Base-by-base conservation (phyloP, 2,797 vertebrate species). In the Pseudochaenichthys georgianus region DNA sequence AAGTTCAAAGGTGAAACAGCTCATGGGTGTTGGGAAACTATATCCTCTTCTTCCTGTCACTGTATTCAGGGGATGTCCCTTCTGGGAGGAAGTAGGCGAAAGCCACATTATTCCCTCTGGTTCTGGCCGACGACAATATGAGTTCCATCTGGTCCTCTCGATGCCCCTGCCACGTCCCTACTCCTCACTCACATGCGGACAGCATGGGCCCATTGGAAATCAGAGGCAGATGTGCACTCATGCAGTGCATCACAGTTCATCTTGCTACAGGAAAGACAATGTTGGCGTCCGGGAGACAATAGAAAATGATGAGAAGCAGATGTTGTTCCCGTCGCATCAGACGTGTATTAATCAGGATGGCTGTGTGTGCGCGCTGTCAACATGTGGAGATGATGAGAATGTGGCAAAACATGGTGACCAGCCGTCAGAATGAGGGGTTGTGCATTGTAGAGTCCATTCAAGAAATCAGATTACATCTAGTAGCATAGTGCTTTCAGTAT, bases 151-250 rank as follows among this genome's bases (percentile, higher is more conserved):
- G 88, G 86, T 87, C 84, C 71, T 43, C 66, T 41, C 59, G 9
- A 77, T 83, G 87, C 87, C 85, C 88, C 83, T 90, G 90, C 91
- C 91, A 89, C 86, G 86, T 92, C 89, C 82, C 83, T 59, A 84
- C 88, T 84, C 82, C 64, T 77, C 73, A 65, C 87, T 87, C 81
- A 54, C 77, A 80, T 58, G 75, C 78, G 48, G 70, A 85, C 81
- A 83, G 79, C 86, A 19, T 38, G 3, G 82, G 74, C 80, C 84
- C 21, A 28, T 80, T 88, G 84, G 72, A 92, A 93, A 93, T 89
- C 84, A 73, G 88, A 88, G 77, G 91, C 93, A 93, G 92, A 92
- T 93, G 92, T 90, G 86, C 60, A 59, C 74, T 74, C 54, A 4
- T 23, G 77, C 81, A 42, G 72, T 0, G 74, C 78, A 67, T 62